phyloP scores from a whole-genome alignment of 2,797 vertebrate species.

The Lateolabrax maculatus region DNA sequence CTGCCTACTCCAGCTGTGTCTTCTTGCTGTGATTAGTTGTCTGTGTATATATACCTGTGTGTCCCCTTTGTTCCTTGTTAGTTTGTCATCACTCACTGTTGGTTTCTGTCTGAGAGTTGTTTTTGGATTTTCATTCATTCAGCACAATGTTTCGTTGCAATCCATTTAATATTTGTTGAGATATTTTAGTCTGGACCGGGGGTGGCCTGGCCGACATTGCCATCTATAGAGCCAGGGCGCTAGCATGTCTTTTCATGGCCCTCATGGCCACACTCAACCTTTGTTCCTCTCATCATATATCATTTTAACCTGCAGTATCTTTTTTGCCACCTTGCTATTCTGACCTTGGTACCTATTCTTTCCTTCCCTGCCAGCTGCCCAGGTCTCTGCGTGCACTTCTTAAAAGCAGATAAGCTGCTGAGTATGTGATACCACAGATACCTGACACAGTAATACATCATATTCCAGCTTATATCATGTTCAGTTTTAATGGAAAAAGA shows the following conservation, averaged over 20 bases:
- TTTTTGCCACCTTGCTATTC: not conserved
- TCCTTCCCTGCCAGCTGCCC: constrained; percentile 25
- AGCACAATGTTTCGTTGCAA: not conserved
- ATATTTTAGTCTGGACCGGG: not conserved
- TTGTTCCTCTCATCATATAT: not conserved
- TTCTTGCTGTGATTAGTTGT: no score
- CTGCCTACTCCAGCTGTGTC: no score
- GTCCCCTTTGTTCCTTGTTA: no score
- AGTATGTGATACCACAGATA: constrained; percentile 16
- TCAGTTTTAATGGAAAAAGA: constrained; percentile 37
- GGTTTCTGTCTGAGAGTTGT: no score
- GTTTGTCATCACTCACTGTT: no score
- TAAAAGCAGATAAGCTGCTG: constrained; percentile 35
- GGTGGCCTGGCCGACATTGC: no score
- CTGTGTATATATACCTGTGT: no score
- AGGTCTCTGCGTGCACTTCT: constrained; percentile 21
- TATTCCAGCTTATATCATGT: constrained; percentile 12
- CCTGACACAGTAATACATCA: constrained; percentile 46
- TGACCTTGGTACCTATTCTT: constrained; percentile 21
- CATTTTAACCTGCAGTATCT: not conserved
- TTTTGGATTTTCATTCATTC: no score
- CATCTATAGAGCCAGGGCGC: not conserved
- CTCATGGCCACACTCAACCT: not conserved
- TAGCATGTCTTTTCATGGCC: not conserved
- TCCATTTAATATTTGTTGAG: not conserved